A percentile compares a stretch with the other conserved stretches of the same genome.
These are phyloP conservation scores for Neotoxoptera formosana DNA, from an alignment of 1,140 invertebrate genomes.

Conservation along the genomic window DNA sequence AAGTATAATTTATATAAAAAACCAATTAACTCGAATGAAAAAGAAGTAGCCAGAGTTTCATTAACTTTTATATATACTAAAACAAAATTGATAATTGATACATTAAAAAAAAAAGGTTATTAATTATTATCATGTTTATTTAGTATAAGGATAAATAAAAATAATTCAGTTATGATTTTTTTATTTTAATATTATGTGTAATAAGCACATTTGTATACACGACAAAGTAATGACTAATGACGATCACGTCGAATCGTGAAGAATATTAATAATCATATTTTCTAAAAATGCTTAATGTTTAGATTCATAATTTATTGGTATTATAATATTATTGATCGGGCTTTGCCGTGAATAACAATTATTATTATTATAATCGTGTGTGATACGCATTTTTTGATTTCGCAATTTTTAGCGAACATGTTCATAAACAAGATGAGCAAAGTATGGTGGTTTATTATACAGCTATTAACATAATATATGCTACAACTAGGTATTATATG, in stretches of 20 bases:
- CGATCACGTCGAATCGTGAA: neutral
- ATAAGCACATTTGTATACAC: neutral
- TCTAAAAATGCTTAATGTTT: neutral
- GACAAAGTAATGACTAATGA: neutral
- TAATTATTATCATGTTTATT: too few relatives aligned
- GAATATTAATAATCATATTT: conserved; percentile 15
- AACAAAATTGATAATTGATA: neutral
- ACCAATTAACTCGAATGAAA: neutral
- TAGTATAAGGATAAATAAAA: neutral
- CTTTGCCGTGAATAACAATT: neutral
- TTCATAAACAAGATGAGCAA: neutral
- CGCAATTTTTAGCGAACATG: neutral
- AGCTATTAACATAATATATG: neutral
- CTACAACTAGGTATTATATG: neutral
- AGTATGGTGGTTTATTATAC: neutral
- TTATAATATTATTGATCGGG: neutral
- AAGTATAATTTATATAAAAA: neutral
- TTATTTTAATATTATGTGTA: neutral
- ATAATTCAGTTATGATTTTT: neutral
- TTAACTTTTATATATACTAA: neutral
- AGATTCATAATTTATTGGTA: neutral
- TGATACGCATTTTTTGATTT: neutral
- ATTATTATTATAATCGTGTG: neutral
- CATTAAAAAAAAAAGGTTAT: neutral
- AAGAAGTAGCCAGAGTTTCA: neutral